Conservation (phyloP, 2,888 invertebrate genomes). For the Thereva nobilitata region DNA sequence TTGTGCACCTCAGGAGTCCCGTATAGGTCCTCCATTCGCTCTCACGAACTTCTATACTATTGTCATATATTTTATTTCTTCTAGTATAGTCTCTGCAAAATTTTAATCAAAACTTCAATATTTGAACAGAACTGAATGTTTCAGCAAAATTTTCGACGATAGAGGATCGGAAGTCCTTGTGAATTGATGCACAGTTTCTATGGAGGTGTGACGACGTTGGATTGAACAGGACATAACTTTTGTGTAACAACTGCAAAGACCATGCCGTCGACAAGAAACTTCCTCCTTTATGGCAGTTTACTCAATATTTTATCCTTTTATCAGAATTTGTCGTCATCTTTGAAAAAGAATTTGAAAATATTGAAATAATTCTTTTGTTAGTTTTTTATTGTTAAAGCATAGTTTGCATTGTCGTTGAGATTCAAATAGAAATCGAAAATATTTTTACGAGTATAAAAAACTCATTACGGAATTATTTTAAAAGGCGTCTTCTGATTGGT, state of each 20-base stretch:
- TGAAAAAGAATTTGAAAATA: too few relatives aligned
- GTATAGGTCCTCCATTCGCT: neutral
- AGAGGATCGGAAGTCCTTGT: neutral
- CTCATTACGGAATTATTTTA: too few relatives aligned
- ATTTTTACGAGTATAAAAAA: too few relatives aligned
- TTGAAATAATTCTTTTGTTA: too few relatives aligned
- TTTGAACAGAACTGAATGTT: constrained; percentile 26
- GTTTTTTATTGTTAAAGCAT: too few relatives aligned
- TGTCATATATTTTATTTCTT: neutral
- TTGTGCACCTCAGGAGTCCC: too few relatives aligned
- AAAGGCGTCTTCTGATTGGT: too few relatives aligned
- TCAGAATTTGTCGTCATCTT: too few relatives aligned
- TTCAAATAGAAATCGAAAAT: too few relatives aligned
- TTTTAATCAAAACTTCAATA: constrained; percentile 34
- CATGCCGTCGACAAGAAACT: constrained; percentile 23
- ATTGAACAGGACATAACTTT: neutral
- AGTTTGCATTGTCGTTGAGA: too few relatives aligned
- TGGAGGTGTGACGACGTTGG: neutral
- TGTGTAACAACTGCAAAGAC: constrained; percentile 11
- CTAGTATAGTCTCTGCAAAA: constrained; percentile 8
- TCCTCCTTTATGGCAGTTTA: neutral
- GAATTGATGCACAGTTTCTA: neutral
- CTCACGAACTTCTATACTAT: neutral
- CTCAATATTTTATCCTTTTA: too few relatives aligned
- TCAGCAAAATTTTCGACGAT: constrained; percentile 8